phyloP scores from a whole-genome alignment of 2,113 vertebrate genomes.

The Ondatra zibethicus region DNA sequence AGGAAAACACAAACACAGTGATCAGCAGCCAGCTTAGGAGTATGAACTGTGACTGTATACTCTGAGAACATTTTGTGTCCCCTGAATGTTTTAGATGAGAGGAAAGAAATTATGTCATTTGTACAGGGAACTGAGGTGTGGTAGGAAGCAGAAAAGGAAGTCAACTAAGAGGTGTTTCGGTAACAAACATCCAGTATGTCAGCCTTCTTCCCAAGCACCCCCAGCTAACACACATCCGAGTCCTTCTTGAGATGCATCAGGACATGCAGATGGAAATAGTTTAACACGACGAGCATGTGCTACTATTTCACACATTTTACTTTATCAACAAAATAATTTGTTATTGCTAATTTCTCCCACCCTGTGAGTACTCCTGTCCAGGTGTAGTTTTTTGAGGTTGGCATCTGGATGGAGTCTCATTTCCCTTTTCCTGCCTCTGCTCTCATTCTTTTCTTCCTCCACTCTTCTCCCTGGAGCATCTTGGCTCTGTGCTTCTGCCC shows the following conservation, averaged over 20 bases:
- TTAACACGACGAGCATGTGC: neutral
- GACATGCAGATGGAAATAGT: neutral
- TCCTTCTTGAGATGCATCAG: neutral
- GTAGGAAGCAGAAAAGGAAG: neutral
- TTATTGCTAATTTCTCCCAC: neutral
- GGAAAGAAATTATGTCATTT: neutral
- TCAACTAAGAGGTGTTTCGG: neutral
- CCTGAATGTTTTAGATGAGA: neutral
- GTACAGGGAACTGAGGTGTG: neutral
- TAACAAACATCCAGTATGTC: neutral
- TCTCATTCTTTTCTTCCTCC: neutral
- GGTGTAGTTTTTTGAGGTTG: neutral
- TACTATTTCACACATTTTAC: neutral
- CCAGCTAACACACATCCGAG: neutral
- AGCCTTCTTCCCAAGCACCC: neutral
- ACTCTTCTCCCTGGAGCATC: neutral
- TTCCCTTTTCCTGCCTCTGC: neutral
- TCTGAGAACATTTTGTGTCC: neutral
- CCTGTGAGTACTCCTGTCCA: neutral
- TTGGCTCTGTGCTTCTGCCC: neutral
- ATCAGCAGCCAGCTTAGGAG: neutral
- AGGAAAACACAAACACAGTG: neutral
- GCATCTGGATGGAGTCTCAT: neutral
- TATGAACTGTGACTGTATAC: neutral
- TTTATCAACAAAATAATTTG: neutral